phyloP scores from a whole-genome alignment of 2,797 vertebrate species.

The Champsocephalus gunnari region DNA sequence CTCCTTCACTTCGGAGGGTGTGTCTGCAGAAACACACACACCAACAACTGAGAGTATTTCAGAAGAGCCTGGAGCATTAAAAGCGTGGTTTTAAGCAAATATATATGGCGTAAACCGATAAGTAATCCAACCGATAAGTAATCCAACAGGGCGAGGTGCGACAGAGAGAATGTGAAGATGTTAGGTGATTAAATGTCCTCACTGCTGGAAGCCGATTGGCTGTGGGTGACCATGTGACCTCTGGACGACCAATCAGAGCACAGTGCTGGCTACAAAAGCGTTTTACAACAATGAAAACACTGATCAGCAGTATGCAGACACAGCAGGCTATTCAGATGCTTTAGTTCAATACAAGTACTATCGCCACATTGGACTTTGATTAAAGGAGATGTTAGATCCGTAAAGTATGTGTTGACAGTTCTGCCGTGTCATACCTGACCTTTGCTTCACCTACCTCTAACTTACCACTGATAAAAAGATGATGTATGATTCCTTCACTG shows the following conservation, averaged over 20 bases:
- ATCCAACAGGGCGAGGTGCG: too few species aligned
- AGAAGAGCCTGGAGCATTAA: neutral
- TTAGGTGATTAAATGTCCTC: neutral
- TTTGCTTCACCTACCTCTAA: too few species aligned
- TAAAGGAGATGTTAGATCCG: neutral
- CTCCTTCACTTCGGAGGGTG: conserved; percentile 1
- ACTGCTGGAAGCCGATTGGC: conserved; percentile 38
- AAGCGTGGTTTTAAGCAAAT: neutral
- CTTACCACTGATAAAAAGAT: too few species aligned
- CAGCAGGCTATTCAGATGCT: neutral
- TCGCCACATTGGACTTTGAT: neutral
- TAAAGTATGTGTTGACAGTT: neutral
- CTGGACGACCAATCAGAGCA: neutral
- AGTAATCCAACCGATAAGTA: too few species aligned
- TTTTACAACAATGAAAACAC: neutral
- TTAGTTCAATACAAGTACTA: neutral
- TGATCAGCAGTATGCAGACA: neutral
- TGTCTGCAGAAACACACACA: neutral
- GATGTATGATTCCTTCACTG: too few species aligned
- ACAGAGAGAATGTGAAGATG: too few species aligned
- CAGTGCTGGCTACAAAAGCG: neutral
- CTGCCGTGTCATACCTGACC: too few species aligned
- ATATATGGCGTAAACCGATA: too few species aligned
- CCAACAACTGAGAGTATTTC: neutral
- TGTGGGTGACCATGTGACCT: neutral